A percentile compares a stretch with the other conserved stretches of the same genome.
These are phyloP conservation scores for Keiferia lycopersicella DNA, from an alignment of 2,888 invertebrate genomes.

Conservation along the genomic window DNA sequence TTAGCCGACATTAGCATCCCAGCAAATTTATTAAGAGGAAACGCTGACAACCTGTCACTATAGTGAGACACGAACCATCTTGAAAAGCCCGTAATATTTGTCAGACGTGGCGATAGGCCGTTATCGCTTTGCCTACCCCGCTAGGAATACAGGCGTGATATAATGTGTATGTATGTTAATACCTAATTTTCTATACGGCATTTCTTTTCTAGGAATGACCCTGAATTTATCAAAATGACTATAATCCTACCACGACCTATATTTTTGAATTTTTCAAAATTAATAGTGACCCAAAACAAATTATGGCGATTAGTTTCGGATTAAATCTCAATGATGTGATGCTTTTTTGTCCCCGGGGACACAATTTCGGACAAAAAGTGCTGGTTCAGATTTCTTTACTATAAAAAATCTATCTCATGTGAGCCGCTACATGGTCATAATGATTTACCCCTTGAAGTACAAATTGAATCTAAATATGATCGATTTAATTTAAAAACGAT, in stretches of 20 bases:
- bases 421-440: neutral
- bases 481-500: neutral
- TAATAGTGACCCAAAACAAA: constrained; percentile 54
- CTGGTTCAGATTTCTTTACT: constrained; percentile 51
- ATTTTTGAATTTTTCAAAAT: constrained; percentile 43
- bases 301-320: constrained; percentile 71
- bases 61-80: too few species aligned
- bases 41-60: too few species aligned
- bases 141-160: too few species aligned
- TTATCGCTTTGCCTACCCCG: too few species aligned
- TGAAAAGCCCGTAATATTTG: too few species aligned
- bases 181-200: too few species aligned
- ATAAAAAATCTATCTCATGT: constrained; percentile 46
- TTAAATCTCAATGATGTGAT: constrained; percentile 58
- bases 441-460: neutral
- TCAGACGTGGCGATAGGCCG: too few species aligned
- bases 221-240: constrained; percentile 15
- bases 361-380: constrained; percentile 52
- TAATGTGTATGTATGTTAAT: too few species aligned
- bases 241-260: constrained; percentile 18
- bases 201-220: too few species aligned
- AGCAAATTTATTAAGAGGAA: too few species aligned
- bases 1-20: too few species aligned
- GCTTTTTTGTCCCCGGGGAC: constrained; percentile 57
- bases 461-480: neutral